Percentiles rank a stretch among this genome's conserved stretches.
phyloP scores from a whole-genome alignment of 2,113 vertebrate genomes.

The Oceanodroma tethys region DNA sequence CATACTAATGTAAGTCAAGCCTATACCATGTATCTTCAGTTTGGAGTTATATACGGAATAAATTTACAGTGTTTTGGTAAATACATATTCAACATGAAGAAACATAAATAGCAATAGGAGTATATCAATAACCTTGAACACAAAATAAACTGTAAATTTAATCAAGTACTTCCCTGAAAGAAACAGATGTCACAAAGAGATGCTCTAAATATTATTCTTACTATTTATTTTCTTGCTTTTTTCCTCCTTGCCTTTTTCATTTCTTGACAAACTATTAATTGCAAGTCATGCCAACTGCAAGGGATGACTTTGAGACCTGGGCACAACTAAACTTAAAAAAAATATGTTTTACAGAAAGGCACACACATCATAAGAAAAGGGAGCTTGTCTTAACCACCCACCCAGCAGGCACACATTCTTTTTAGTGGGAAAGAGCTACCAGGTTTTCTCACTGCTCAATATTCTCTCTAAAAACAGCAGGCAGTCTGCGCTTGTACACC shows the following conservation, averaged over 20 bases:
- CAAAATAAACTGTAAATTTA: background rate
- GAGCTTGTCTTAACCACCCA: background rate
- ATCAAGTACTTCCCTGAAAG: background rate
- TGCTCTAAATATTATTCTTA: background rate
- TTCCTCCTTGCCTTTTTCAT: background rate
- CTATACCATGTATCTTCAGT: background rate
- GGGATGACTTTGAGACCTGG: background rate
- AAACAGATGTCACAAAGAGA: background rate
- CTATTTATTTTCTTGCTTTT: background rate
- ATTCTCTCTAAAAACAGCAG: background rate
- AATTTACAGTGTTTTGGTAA: constrained; percentile 3
- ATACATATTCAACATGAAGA: background rate
- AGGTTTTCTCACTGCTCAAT: background rate
- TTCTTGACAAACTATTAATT: background rate
- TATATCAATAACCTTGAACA: background rate
- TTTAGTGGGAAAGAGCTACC: background rate
- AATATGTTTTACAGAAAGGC: background rate
- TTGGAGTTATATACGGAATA: background rate
- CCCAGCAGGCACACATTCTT: background rate
- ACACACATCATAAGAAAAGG: background rate
- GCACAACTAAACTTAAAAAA: background rate
- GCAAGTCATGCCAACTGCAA: background rate
- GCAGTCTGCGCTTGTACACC: background rate
- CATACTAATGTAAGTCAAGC: background rate
- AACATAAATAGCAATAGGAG: background rate